phyloP scores from a whole-genome alignment of 2,113 vertebrate genomes.

The Rhipidura dahli region DNA sequence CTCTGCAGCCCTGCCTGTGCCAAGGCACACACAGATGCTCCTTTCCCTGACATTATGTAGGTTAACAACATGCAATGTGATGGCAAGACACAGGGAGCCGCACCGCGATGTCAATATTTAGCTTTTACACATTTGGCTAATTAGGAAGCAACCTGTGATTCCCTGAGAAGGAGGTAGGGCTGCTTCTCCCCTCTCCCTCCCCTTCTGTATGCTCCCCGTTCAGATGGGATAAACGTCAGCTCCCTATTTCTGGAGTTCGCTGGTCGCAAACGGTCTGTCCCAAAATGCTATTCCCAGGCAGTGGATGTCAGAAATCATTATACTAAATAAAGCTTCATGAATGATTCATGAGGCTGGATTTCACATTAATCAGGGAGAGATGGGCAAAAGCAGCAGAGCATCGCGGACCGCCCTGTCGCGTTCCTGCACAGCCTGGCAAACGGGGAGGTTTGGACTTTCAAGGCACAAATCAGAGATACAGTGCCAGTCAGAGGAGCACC shows the following conservation, averaged over 20 bases:
- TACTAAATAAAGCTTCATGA: conserved; percentile 51
- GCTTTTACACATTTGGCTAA: conserved; percentile 55
- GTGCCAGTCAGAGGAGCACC: background rate
- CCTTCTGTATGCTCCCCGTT: background rate
- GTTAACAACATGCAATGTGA: conserved; percentile 59
- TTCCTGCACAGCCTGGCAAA: background rate
- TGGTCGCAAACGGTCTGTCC: conserved; percentile 22
- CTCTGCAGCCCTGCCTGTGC: conserved; percentile 21
- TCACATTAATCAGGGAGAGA: conserved; percentile 27
- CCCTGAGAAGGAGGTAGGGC: background rate
- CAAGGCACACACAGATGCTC: conserved; percentile 46
- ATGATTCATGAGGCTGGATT: conserved; percentile 41
- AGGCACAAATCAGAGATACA: background rate
- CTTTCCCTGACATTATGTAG: conserved; percentile 45
- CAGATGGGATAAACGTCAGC: conserved; percentile 2
- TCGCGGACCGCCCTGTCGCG: rapidly evolving
- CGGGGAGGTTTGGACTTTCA: background rate
- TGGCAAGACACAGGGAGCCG: background rate
- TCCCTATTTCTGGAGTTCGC: conserved; percentile 40
- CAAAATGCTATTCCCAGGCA: conserved; percentile 45
- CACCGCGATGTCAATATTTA: conserved; percentile 44
- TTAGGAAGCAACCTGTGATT: conserved; percentile 40
- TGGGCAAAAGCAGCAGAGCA: background rate
- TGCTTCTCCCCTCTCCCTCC: background rate
- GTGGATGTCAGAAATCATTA: conserved; percentile 61